phyloP scores from a whole-genome alignment of 2,797 vertebrate species.

The Sebastiscus albofasciatus region DNA sequence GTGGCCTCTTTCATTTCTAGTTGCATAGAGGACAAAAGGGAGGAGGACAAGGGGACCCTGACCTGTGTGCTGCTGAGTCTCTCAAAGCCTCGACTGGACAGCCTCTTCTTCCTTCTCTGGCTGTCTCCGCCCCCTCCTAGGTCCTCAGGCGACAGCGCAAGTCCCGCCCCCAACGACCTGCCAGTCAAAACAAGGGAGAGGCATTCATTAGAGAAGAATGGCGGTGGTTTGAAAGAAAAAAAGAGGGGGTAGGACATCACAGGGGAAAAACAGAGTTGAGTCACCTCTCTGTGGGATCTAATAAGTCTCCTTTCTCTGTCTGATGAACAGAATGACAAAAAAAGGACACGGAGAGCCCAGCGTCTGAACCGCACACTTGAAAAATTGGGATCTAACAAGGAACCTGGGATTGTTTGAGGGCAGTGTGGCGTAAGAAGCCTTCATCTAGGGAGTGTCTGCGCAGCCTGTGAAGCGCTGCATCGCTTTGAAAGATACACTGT shows the following conservation, averaged over 20 bases:
- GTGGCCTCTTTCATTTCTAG: conserved; percentile 50
- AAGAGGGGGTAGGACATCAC: conserved; percentile 57
- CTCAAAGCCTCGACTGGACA: conserved; percentile 84
- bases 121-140: conserved; percentile 82
- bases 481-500: conserved; percentile 58
- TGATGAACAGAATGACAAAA: conserved; percentile 57
- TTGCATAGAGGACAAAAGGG: conserved; percentile 52
- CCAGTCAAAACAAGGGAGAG: conserved; percentile 76
- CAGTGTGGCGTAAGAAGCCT: conserved; percentile 58
- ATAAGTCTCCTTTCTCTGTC: conserved; percentile 59
- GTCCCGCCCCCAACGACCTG: conserved; percentile 88
- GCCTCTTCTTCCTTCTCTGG: conserved; percentile 88
- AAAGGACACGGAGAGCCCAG: conserved; percentile 35
- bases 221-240: conserved; percentile 52
- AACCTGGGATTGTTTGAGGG: conserved; percentile 66
- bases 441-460: conserved; percentile 53
- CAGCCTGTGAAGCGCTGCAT: conserved; percentile 36
- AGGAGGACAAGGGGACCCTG: conserved; percentile 64
- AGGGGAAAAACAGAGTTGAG: conserved; percentile 61
- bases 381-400: conserved; percentile 69
- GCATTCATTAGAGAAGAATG: conserved; percentile 70
- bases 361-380: conserved; percentile 50
- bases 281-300: conserved; percentile 70
- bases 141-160: conserved; percentile 88
- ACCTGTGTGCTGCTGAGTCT: conserved; percentile 85